Percentiles rank a stretch among this genome's conserved stretches.
phyloP scores from a whole-genome alignment of 2,113 vertebrate genomes.

The Scophthalmus maximus region DNA sequence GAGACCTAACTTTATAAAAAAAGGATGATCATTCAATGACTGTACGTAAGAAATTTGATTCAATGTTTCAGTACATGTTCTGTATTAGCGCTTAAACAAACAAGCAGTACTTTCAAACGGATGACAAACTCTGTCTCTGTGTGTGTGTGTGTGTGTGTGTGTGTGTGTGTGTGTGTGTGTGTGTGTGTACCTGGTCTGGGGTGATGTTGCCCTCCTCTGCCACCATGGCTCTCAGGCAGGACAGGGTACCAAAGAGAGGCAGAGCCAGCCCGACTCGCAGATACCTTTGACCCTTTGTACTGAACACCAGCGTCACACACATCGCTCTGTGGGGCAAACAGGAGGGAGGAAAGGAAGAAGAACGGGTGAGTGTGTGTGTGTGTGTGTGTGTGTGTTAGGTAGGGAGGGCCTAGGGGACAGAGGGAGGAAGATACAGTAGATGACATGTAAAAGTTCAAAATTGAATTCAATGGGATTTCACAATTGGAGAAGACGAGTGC shows the following conservation, averaged over 20 bases:
- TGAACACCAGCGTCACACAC: slow-evolving; percentile 91
- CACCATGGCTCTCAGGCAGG: slow-evolving; percentile 88
- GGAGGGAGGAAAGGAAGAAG: not conserved
- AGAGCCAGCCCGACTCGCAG: slow-evolving; percentile 91
- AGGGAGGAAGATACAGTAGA: not conserved
- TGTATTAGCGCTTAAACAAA: no score
- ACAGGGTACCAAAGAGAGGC: slow-evolving; percentile 87
- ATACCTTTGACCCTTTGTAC: slow-evolving; percentile 85
- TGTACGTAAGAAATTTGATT: no score
- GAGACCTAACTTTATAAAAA: no score
- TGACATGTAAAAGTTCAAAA: no score
- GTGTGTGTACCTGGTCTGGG: slow-evolving; percentile 85
- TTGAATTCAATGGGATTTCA: no score
- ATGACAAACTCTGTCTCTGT: no score
- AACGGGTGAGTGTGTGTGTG: not conserved
- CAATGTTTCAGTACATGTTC: no score
- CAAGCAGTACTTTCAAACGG: no score
- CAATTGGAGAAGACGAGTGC: not conserved
- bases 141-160: no score
- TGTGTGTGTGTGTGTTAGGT: not conserved
- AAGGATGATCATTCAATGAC: no score
- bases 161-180: slow-evolving; percentile 18
- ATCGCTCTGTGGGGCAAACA: slow-evolving; percentile 82
- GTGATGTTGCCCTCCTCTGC: slow-evolving; percentile 87
- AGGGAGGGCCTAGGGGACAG: not conserved